These are phyloP conservation scores for Napeogenes sylphis DNA, from an alignment of 2,888 invertebrate species.

Conservation along the genomic window DNA sequence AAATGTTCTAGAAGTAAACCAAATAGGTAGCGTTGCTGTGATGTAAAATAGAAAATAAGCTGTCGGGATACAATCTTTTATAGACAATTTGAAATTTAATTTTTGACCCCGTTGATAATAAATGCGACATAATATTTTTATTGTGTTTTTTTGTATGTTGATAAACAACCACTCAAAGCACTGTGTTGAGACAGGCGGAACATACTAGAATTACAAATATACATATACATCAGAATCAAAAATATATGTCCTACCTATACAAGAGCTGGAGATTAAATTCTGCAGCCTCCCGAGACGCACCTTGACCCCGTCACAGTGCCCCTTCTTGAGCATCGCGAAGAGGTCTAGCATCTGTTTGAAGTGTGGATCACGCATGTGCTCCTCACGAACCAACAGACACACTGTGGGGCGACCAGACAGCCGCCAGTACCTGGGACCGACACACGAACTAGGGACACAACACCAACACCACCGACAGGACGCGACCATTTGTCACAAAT, in stretches of 20 bases:
- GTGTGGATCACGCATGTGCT: conserved; percentile 97
- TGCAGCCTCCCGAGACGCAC: conserved; percentile 95
- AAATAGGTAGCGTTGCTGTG: too few relatives aligned
- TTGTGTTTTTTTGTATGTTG: too few relatives aligned
- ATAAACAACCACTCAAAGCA: too few relatives aligned
- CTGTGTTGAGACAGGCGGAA: not conserved
- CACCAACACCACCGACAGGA: not conserved
- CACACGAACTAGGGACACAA: not conserved
- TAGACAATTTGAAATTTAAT: too few relatives aligned
- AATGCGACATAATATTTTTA: too few relatives aligned
- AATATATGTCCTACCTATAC: conserved; percentile 81
- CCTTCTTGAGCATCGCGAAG: conserved; percentile 97
- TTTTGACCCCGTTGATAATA: too few relatives aligned
- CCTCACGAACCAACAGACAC: conserved; percentile 95
- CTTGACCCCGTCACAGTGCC: conserved; percentile 96
- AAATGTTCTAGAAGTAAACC: conserved; percentile 85
- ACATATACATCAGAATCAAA: not conserved
- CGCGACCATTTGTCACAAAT: too few relatives aligned
- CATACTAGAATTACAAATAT: conserved; percentile 1
- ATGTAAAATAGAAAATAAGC: too few relatives aligned
- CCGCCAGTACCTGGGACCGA: conserved; percentile 89
- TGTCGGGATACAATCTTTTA: too few relatives aligned
- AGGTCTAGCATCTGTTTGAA: conserved; percentile 97
- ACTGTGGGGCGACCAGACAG: conserved; percentile 98
- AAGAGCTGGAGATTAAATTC: conserved; percentile 98